A percentile compares a stretch with the other conserved stretches of the same genome.
Evolutionary conservation across 2,797 vertebrate genomes (phyloP).

Genomic region (Craterocephalus amniculus): DNA sequence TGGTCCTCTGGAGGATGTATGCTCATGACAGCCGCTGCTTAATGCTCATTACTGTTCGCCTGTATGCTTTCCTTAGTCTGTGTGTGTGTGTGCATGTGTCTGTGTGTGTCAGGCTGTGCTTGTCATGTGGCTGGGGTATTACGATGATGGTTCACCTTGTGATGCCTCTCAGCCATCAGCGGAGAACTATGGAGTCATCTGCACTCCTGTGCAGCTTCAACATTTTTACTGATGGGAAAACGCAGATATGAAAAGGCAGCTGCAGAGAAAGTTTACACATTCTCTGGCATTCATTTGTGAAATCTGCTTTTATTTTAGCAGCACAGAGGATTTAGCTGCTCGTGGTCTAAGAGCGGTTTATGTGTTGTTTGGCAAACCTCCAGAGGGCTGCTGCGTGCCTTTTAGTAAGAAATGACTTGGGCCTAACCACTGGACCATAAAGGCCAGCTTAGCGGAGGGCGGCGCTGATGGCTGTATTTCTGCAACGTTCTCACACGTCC

Average conservation of each 20-base stretch:
- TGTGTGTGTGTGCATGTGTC: too few species aligned
- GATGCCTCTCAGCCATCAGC: neutral
- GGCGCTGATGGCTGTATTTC: neutral
- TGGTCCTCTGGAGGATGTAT: too few species aligned
- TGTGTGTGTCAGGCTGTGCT: too few species aligned
- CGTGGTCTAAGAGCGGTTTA: neutral
- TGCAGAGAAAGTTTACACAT: neutral
- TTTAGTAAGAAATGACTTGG: neutral
- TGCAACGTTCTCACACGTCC: neutral
- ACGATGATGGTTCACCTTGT: neutral
- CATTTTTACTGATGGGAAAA: neutral
- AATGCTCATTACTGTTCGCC: neutral
- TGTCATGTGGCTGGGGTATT: neutral
- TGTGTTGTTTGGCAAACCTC: neutral
- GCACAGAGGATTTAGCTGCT: neutral
- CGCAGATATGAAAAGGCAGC: neutral
- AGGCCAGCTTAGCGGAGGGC: neutral
- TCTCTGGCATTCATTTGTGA: neutral
- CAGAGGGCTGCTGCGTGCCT: neutral
- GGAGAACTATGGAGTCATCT: neutral
- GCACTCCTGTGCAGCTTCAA: neutral
- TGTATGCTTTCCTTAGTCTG: neutral
- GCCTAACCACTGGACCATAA: neutral
- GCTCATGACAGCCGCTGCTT: neutral
- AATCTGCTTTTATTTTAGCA: neutral